Percentiles rank a stretch among this genome's conserved stretches.
These are phyloP conservation scores for Diplazon laetatorius DNA, from an alignment of 2,888 invertebrate genomes.

Conservation along the genomic window DNA sequence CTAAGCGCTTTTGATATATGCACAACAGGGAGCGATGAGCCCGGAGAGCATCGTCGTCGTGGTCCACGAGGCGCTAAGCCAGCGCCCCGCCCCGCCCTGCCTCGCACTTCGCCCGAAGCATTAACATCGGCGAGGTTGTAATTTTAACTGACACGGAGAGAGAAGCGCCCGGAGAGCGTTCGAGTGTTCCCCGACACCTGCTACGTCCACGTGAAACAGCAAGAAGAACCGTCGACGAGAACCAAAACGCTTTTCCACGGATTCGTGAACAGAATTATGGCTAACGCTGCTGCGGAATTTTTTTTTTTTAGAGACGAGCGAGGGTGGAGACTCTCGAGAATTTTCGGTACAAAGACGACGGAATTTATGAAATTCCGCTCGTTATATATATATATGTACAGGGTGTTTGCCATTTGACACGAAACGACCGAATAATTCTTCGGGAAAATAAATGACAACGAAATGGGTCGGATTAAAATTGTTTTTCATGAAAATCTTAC, in stretches of 20 bases:
- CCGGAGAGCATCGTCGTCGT: slow-evolving; percentile 31
- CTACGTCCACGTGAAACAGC: slow-evolving; percentile 40
- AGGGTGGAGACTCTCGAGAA: slow-evolving; percentile 38
- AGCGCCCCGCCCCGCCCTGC: no score
- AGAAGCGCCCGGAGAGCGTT: no score
- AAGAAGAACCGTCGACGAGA: slow-evolving; percentile 45
- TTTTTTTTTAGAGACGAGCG: slow-evolving; percentile 35
- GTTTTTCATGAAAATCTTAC: no score
- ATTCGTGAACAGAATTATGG: slow-evolving; percentile 62
- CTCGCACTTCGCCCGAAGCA: slow-evolving; percentile 36
- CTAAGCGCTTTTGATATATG: slow-evolving; percentile 61
- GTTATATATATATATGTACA: slow-evolving; percentile 20
- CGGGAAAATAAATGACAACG: no score
- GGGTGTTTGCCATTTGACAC: no score
- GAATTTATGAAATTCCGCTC: slow-evolving; percentile 22
- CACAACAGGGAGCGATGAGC: slow-evolving; percentile 51
- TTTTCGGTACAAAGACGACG: slow-evolving; percentile 30
- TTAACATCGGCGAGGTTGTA: slow-evolving; percentile 56
- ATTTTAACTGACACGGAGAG: slow-evolving; percentile 61
- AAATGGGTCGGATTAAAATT: no score
- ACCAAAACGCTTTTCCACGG: slow-evolving; percentile 6
- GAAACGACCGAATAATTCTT: no score
- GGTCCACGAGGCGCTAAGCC: slow-evolving; percentile 40
- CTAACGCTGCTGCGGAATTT: slow-evolving; percentile 29
- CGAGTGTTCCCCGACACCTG: slow-evolving; percentile 60